Percentiles rank a stretch among this genome's conserved stretches.
Conservation (phyloP, 2,888 invertebrate species). For the Pterostichus niger region DNA sequence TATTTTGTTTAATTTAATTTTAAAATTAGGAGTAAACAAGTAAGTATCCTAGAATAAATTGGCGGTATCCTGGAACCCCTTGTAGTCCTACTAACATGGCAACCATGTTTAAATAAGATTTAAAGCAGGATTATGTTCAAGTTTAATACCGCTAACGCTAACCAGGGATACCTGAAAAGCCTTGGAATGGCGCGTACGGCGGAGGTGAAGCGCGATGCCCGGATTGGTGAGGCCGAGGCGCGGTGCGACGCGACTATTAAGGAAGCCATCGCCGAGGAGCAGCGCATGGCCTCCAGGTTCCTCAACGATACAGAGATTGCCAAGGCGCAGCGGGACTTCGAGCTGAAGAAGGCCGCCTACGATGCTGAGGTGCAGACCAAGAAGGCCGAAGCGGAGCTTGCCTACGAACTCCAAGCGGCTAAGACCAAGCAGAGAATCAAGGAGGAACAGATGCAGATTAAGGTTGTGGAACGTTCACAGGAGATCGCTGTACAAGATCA, state of each 20-base stretch:
- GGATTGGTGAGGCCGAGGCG: conserved; percentile 98
- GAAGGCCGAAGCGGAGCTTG: conserved; percentile 96
- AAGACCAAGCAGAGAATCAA: conserved; percentile 95
- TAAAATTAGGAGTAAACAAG: no score
- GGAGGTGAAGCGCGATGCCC: conserved; percentile 96
- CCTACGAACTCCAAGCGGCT: conserved; percentile 95
- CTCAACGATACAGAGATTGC: conserved; percentile 98
- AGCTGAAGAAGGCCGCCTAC: conserved; percentile 97
- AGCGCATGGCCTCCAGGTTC: conserved; percentile 95
- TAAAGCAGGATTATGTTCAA: conserved; percentile 18
- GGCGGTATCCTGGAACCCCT: neutral
- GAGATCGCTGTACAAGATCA: conserved; percentile 97
- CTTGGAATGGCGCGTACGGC: conserved; percentile 97
- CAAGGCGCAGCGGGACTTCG: conserved; percentile 97
- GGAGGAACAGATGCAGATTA: conserved; percentile 98
- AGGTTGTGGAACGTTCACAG: conserved; percentile 93
- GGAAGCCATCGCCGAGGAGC: conserved; percentile 97
- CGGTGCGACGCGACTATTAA: conserved; percentile 94
- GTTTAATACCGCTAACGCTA: conserved; percentile 69
- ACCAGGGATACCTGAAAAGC: conserved; percentile 93
- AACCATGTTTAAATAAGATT: conserved; percentile 16
- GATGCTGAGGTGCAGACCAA: conserved; percentile 97
- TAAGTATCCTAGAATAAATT: no score
- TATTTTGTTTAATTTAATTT: no score
- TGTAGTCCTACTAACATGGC: conserved; percentile 16